Evolutionary conservation across 2,888 invertebrate species (phyloP), one percentile per base, ranked within the genome.

Genomic region (Eristalis intricaria): DNA sequence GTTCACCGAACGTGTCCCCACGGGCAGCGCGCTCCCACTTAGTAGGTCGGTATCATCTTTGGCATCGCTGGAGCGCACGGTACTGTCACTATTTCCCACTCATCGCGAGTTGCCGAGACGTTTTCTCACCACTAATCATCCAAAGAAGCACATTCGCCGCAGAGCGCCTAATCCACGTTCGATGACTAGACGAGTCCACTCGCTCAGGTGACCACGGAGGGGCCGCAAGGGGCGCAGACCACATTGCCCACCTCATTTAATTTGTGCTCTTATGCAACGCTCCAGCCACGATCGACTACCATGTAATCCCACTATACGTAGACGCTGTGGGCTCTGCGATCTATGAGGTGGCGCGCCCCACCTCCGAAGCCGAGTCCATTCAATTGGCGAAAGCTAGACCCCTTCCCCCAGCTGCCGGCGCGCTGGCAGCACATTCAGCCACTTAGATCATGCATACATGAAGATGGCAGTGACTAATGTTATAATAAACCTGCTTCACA

Each of bases 81-180:
- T 64, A 35, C 13, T 66, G 80, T 76, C 84, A 58, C 56, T 65
- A 19, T 15, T 7, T 66, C 32, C 60, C 56, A 61, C 70, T 10
- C 71, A 68, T 61, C 69, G 32, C 66, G 56, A 73, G 78, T 70
- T 78, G 74, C 66, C 78, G 83, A 56, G 86, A 75, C 71, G 66
- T 86, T 86, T 83, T 86, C 86, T 78, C 86, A 86, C 78, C 75
- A 83, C 82, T 86, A 86, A 83, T 86, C 86, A 86, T 83, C 58
- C 65, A 29, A 63, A 26, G 75, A 64, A 68, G 78, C 35, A 69
- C 70, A 61, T 35, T 13, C 23, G 50, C 19, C 19, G 19, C 5
- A 13, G 8, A 38, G 13, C 38, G 2, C 13, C 11, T 38, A 50
- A 50, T 50, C n/a, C n/a, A 8, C 50, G 19, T n/a, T 50, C 38